Base-by-base conservation (phyloP, 2,888 invertebrate genomes). In the Ligdia adustata region DNA sequence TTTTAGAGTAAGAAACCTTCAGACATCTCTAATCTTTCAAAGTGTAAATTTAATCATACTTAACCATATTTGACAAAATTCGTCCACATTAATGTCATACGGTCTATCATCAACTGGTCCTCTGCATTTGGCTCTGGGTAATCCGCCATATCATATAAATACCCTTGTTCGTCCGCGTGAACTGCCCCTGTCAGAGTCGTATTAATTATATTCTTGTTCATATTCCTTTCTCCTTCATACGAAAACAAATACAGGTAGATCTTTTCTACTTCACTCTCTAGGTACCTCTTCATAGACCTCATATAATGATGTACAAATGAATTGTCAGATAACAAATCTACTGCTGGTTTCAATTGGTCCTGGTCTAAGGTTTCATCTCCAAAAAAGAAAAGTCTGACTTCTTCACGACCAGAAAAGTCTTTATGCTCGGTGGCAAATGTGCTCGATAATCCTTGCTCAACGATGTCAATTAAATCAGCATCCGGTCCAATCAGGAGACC, bases 1-100 rank as follows among this genome's bases (percentile, higher is more conserved):
- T 22, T 22, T 22, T 22, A 7, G 22, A 6, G 7, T 22, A 3
- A 6, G 22, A 3, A 2, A 7, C 2, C 7, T 2, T 16, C 1
- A n/a, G n/a, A n/a, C n/a, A n/a, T n/a, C n/a, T n/a, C n/a, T n/a
- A n/a, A n/a, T n/a, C n/a, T n/a, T n/a, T n/a, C n/a, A n/a, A n/a
- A n/a, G n/a, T n/a, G n/a, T n/a, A n/a, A n/a, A n/a, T n/a, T n/a
- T n/a, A n/a, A n/a, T n/a, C n/a, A n/a, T 16, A 16, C 65, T 2
- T 66, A 74, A 75, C 72, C 66, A 22, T 63, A 66, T 62, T 75
- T 77, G 4, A 60, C 75, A 54, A 75, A 75, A 43, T 76, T 75
- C 0, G 71, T 46, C 77, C 77, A 77, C 26, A 76, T 34, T 2
- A 65, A 66, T 2, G 76, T 75, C 4, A 78, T 56, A 3, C 63